Percentiles rank a stretch among this genome's conserved stretches.
phyloP scores from a whole-genome alignment of 2,113 vertebrate species.

The Delphinus delphis region DNA sequence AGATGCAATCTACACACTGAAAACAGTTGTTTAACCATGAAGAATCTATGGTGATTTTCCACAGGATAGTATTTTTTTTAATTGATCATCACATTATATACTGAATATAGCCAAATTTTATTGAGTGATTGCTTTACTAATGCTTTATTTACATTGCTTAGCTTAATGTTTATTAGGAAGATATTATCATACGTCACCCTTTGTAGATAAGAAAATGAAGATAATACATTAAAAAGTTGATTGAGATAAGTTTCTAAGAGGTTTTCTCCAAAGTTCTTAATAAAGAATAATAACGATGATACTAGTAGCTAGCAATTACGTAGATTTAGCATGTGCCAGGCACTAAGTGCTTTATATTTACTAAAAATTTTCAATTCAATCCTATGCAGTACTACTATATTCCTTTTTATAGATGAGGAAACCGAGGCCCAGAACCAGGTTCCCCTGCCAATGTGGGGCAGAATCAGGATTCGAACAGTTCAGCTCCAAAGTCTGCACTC shows the following conservation, averaged over 20 bases:
- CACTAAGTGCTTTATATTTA: neutral
- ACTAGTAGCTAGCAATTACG: neutral
- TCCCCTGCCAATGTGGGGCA: no score
- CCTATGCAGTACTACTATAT: neutral
- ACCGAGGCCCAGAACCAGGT: neutral
- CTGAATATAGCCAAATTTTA: neutral
- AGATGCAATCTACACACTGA: neutral
- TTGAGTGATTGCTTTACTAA: neutral
- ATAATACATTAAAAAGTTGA: neutral
- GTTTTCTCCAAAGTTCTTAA: neutral
- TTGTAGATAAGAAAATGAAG: neutral
- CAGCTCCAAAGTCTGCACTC: neutral
- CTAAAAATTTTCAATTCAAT: neutral
- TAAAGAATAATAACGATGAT: neutral
- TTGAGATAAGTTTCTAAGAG: neutral
- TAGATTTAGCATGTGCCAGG: neutral
- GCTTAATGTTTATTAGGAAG: neutral
- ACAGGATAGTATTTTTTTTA: neutral
- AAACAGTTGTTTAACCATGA: neutral
- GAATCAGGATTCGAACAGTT: neutral
- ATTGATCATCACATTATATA: neutral
- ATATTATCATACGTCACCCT: neutral
- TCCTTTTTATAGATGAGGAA: neutral
- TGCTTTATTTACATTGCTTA: neutral
- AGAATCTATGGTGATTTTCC: neutral